A percentile compares a stretch with the other conserved stretches of the same genome.
phyloP scores from a whole-genome alignment of 2,888 invertebrate genomes.

The Phytoseiulus persimilis region DNA sequence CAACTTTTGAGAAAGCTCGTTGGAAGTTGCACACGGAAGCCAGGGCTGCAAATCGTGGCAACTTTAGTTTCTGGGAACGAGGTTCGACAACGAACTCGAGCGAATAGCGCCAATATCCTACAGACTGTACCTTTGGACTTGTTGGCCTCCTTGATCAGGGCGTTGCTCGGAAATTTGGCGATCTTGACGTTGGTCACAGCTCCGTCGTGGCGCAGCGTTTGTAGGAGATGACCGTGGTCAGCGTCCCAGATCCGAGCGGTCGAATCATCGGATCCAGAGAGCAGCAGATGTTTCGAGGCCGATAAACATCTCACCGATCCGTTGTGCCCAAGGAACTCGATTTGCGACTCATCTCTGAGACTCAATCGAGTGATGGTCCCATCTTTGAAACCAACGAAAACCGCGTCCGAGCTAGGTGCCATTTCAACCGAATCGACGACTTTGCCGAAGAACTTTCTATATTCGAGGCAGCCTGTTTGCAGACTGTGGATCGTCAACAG shows the following conservation, averaged over 20 bases:
- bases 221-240: slow-evolving; percentile 15
- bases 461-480: slow-evolving; percentile 14
- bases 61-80: neutral
- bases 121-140: neutral
- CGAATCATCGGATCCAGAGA: slow-evolving; percentile 17
- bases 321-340: slow-evolving; percentile 9
- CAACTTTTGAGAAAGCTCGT: neutral
- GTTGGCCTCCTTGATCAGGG: slow-evolving; percentile 14
- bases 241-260: slow-evolving; percentile 35
- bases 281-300: slow-evolving; percentile 6
- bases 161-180: slow-evolving; percentile 11
- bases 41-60: neutral
- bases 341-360: neutral
- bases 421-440: neutral
- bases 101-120: neutral
- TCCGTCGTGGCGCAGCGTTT: slow-evolving; percentile 31
- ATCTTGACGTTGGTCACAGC: slow-evolving; percentile 22
- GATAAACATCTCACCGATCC: slow-evolving; percentile 26
- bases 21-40: neutral
- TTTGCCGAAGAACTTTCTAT: neutral
- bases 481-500: slow-evolving; percentile 14
- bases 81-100: neutral
- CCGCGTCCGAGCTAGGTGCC: neutral
- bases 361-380: slow-evolving; percentile 15
- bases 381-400: slow-evolving; percentile 24